Evolutionary conservation across 2,113 vertebrate genomes (phyloP).

Genomic region (Pardalotus punctatus): DNA sequence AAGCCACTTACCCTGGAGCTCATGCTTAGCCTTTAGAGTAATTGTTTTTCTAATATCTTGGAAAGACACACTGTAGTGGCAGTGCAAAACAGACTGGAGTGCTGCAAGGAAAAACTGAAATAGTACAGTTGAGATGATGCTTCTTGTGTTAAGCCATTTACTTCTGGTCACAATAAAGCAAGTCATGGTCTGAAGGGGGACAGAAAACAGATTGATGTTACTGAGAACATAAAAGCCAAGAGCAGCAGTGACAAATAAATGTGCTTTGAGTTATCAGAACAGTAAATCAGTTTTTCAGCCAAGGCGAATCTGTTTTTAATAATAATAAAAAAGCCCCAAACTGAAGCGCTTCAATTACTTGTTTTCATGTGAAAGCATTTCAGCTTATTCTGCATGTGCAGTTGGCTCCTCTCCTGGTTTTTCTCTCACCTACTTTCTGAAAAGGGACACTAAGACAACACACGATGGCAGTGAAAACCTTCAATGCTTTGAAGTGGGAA

Average conservation of each 20-base stretch:
- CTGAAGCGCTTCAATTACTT: neutral
- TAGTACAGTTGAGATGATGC: neutral
- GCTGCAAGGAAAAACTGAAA: neutral
- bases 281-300: neutral
- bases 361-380: neutral
- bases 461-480: neutral
- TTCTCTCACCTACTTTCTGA: neutral
- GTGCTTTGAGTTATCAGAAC: slow-evolving; percentile 1
- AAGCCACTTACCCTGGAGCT: neutral
- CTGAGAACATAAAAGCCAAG: neutral
- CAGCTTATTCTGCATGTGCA: neutral
- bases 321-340: neutral
- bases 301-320: neutral
- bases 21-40: neutral
- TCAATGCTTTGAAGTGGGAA: neutral
- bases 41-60: neutral
- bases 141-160: neutral
- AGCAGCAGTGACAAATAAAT: neutral
- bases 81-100: neutral
- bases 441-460: neutral
- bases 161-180: neutral
- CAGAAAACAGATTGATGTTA: neutral
- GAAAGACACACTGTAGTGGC: neutral
- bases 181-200: neutral
- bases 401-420: neutral